Base-by-base conservation (phyloP, 2,113 vertebrate species). In the Xyrauchen texanus region DNA sequence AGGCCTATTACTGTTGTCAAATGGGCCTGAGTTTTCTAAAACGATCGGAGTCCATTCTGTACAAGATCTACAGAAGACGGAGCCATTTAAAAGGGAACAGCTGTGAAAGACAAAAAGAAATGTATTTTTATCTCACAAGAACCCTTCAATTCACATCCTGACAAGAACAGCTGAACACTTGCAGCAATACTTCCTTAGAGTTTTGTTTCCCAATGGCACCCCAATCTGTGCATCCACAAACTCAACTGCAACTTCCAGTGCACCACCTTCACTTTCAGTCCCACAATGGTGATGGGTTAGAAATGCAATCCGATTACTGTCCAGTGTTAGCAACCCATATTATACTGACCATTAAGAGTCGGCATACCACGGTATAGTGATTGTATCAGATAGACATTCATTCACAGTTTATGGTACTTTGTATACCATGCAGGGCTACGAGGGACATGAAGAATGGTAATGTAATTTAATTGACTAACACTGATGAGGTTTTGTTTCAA, bases 121-220 rank as follows among this genome's bases (percentile, higher is more conserved):
- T 34, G 12, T n/a, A n/a, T 45, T 42, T 64, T 61, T 45, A 45
- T 84, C 58, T 60, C 34, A 51, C 11, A 70, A 61, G n/a, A 65
- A 11, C 46, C 57, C 60, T 74, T 85, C 64, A 85, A 57, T 80
- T 80, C 86, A 85, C 21, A 34, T 13, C 34, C 76, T 84, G 88
- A 83, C 87, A 88, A 12, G 5, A 60, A 80, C 89, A 90, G 87
- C 87, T 86, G 85, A 44, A 78, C 72, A 58, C 44, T 69, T 46
- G 9, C 8, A 57, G 10, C 44, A 21, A 47, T n/a, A 45, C 13
- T 46, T 60, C 9, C 4, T 61, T 46, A 68, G 3, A 70, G 1
- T 16, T 60, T 46, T 8, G 21, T 34, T 34, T 34, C 21, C 21
- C 34, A 53, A 58, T 42, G 21, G 11, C 11, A 34, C 44, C 52